phyloP scores from a whole-genome alignment of 2,113 vertebrate species.

The Jacana jacana region DNA sequence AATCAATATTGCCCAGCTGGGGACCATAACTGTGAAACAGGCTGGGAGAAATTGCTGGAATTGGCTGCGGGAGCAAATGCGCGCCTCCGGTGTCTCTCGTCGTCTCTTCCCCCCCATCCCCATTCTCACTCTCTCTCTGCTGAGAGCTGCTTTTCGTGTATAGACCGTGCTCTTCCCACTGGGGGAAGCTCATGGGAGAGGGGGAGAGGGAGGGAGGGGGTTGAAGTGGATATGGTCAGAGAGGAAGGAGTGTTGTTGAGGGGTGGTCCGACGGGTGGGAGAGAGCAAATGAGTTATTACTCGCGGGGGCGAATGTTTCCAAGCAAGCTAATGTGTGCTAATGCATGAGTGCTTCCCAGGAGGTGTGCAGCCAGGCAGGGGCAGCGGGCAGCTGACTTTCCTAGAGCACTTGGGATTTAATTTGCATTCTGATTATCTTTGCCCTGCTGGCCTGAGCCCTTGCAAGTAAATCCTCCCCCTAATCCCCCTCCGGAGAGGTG shows the following conservation, averaged over 20 bases:
- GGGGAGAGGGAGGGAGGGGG: too few species aligned
- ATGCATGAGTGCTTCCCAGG: conserved; percentile 30
- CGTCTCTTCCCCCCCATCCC: not conserved
- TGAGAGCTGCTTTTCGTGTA: not conserved
- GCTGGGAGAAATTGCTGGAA: not conserved
- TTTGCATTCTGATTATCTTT: conserved; percentile 61
- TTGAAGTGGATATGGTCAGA: not conserved
- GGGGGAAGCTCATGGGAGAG: not conserved
- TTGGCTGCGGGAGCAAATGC: not conserved
- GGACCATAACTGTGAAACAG: not conserved
- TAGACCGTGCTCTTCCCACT: not conserved
- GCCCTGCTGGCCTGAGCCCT: conserved; percentile 54
- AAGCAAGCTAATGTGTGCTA: conserved; percentile 4
- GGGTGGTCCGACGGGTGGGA: not conserved
- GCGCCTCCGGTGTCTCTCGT: accelerated
- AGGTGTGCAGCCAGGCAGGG: conserved; percentile 10
- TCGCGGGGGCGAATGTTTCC: not conserved
- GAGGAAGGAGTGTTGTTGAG: not conserved
- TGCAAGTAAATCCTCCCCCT: conserved; percentile 40
- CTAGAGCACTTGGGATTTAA: not conserved
- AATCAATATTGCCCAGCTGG: conserved; percentile 22
- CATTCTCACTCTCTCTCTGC: not conserved
- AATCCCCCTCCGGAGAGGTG: conserved; percentile 47
- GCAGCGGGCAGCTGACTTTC: conserved; percentile 24
- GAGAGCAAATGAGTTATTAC: not conserved